Evolutionary conservation across 2,113 vertebrate species (phyloP).

Genomic region (Cairina moschata): DNA sequence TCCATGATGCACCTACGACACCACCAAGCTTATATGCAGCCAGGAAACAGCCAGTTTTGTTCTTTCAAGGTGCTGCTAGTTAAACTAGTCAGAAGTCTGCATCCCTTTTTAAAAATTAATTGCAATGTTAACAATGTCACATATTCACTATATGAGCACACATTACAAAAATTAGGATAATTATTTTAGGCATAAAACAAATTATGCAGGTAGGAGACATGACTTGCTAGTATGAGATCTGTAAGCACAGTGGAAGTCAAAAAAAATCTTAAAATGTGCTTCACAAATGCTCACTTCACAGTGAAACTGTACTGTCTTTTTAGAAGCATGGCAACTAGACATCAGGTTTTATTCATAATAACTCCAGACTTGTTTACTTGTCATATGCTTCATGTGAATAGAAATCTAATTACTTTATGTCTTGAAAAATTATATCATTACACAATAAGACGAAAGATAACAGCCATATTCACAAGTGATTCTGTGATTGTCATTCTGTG

Average conservation of each 20-base stretch:
- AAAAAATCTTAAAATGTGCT: not conserved
- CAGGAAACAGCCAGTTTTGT: not conserved
- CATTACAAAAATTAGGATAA: not conserved
- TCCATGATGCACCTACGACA: not conserved
- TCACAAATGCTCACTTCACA: slow-evolving; percentile 35
- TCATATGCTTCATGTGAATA: slow-evolving; percentile 50
- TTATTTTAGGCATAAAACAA: slow-evolving; percentile 20
- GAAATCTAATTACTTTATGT: slow-evolving; percentile 73
- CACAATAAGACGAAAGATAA: slow-evolving; percentile 68
- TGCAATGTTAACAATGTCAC: not conserved
- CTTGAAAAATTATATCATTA: slow-evolving; percentile 72
- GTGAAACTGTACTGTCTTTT: slow-evolving; percentile 37
- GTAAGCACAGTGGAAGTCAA: not conserved
- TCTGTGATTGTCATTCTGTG: slow-evolving; percentile 62
- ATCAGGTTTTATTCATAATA: slow-evolving; percentile 50
- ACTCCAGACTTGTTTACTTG: slow-evolving; percentile 51
- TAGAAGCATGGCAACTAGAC: slow-evolving; percentile 53
- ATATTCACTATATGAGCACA: not conserved
- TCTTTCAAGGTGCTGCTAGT: not conserved
- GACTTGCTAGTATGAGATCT: not conserved
- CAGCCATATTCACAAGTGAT: slow-evolving; percentile 57
- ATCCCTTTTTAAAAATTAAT: not conserved
- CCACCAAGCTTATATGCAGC: not conserved
- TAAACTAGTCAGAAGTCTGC: not conserved
- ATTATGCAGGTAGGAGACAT: not conserved